Evolutionary conservation across 2,113 vertebrate species (phyloP).

Genomic region (Haemorhous mexicanus): DNA sequence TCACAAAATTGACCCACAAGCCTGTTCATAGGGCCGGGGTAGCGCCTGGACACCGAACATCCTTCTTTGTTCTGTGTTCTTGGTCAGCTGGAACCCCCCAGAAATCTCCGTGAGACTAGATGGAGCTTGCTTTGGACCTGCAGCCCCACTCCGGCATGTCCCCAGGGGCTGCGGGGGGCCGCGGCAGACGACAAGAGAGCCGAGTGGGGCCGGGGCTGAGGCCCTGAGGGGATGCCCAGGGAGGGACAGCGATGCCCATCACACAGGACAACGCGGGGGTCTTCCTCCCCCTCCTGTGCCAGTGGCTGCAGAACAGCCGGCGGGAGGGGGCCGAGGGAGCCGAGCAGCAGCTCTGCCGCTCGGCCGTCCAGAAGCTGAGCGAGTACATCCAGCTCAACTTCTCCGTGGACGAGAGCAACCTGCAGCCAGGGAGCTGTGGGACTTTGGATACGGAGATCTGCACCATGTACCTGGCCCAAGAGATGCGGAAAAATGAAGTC

Average conservation of each 20-base stretch:
- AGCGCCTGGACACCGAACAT: not conserved
- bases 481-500: constrained; percentile 71
- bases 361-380: constrained; percentile 87
- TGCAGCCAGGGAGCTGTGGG: constrained; percentile 39
- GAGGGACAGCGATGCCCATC: constrained; percentile 86
- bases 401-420: constrained; percentile 69
- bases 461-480: constrained; percentile 82
- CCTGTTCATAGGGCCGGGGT: not conserved
- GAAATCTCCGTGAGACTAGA: not conserved
- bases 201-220: not conserved
- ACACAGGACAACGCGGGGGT: constrained; percentile 90
- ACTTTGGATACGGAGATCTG: constrained; percentile 83
- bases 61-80: not conserved
- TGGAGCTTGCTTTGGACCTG: not conserved
- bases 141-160: not conserved
- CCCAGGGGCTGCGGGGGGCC: not conserved
- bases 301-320: constrained; percentile 79
- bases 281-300: constrained; percentile 87
- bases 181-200: not conserved
- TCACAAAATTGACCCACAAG: not conserved
- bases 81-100: not conserved
- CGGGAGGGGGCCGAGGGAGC: constrained; percentile 64
- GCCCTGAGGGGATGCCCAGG: constrained; percentile 69
- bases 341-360: constrained; percentile 77
- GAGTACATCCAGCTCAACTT: constrained; percentile 96